Conservation (phyloP, 2,113 vertebrate genomes). For the Girardinichthys multiradiatus region DNA sequence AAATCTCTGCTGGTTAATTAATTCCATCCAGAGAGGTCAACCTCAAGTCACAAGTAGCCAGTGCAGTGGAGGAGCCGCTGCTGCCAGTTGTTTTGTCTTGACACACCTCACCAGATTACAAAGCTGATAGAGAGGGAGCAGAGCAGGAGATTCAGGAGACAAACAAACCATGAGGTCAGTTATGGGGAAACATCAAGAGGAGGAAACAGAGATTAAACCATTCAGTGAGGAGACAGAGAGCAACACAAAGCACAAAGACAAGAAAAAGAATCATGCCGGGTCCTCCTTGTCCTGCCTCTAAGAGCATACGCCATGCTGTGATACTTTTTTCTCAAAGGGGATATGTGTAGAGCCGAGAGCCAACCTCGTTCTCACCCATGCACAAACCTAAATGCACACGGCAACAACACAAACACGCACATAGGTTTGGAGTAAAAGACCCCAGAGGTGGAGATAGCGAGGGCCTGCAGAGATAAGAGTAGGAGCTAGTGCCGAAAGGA, state of each 20-base stretch:
- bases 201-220: constrained; percentile 51
- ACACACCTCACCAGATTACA: constrained; percentile 63
- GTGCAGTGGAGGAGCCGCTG: constrained; percentile 28
- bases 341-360: constrained; percentile 58
- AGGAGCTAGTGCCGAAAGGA: constrained; percentile 48
- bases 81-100: constrained; percentile 66
- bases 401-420: constrained; percentile 54
- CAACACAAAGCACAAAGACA: constrained; percentile 28
- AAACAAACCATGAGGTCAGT: constrained; percentile 42
- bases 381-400: constrained; percentile 66
- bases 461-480: constrained; percentile 59
- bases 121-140: constrained; percentile 56
- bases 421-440: constrained; percentile 57
- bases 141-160: constrained; percentile 36
- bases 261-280: constrained; percentile 62
- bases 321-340: constrained; percentile 67
- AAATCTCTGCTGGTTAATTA: constrained; percentile 52
- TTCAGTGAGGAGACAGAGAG: constrained; percentile 29
- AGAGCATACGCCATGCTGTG: constrained; percentile 53
- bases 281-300: constrained; percentile 56
- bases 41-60: constrained; percentile 50
- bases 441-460: constrained; percentile 62
- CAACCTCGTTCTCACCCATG: constrained; percentile 48
- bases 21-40: constrained; percentile 42
- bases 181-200: constrained; percentile 38